Evolutionary conservation across 2,797 vertebrate genomes (phyloP), one percentile per base, ranked within the genome.

Genomic region (Holocentrus rufus): DNA sequence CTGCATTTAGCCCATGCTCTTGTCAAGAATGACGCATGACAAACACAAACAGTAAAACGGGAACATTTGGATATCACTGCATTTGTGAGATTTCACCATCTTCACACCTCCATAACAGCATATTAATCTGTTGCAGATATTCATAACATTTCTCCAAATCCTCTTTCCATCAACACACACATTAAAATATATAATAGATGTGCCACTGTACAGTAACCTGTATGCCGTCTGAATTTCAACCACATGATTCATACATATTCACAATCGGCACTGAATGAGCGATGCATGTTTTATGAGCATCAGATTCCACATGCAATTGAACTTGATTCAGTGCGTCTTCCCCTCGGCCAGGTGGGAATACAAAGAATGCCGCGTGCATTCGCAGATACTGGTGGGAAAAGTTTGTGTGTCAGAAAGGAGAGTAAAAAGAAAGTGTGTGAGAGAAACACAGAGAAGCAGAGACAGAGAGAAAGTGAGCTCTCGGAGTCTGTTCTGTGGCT

Each of bases 401-500:
- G 46, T 46, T 47, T 36, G 62, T 50, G 60, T 50, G 47, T 54
- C 10, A 59, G 27, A 56, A 34, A 69, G 23, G 60, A 56, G 23
- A 70, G 56, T 7, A 15, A 58, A 18, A 10, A 23, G 34, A 5
- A 9, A 23, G 36, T 2, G 3, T 7, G 27, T 10, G 70, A 77
- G 80, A 82, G 47, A 87, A 46, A 27, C 11, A 67, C 39, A 27
- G 61, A 79, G 53, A 59, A 34, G 55, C 20, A 20, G 76, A 85
- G 80, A 36, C n/a, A 39, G 23, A 60, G 23, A 22, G 62, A 88
- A 69, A 81, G 69, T 34, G 76, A 86, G 82, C 67, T 73, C 79
- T 88, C 77, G 68, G 80, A 87, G 87, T 90, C 77, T 5, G 76
- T 25, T 22, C n/a, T 39, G 44, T 87, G 84, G 84, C 87, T 90